Base-by-base conservation (phyloP, 2,797 vertebrate species). In the Clamator glandarius region DNA sequence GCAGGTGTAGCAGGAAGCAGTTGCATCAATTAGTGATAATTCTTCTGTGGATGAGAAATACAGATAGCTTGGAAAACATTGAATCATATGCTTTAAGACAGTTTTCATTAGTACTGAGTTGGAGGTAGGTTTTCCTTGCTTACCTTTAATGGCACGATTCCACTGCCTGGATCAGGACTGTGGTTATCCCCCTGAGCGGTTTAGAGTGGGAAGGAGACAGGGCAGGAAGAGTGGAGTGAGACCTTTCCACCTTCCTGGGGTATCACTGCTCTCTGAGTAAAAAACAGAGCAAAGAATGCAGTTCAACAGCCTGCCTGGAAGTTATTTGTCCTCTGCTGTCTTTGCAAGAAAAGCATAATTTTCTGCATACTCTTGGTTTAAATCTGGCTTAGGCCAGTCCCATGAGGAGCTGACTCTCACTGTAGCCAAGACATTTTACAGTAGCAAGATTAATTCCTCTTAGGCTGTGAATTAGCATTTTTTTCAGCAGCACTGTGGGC, bases 361-460 rank as follows among this genome's bases (percentile, higher is more conserved):
- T 91, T 64, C 73, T 87, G 54, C 42, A 13, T 63, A 59, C 48
- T 14, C 39, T 81, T 69, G 69, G 28, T 72, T 87, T 86, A 51
- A 77, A 91, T 93, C 51, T 87, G 83, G 54, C 55, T 69, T 48
- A 24, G 0, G 0, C 58, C 55, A 36, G 26, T 84, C 93, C 91
- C 90, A 11, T 19, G 86, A 70, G 85, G 67, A 67, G 29, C 67
- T 87, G 76, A 87, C 74, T 83, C 67, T 73, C 39, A 12, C 55
- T 76, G 73, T 35, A 82, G 83, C 90, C 87, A 88, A 72, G 73
- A 41, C 62, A 21, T 92, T 94, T 95, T 92, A 81, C 85, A 75
- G 87, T 67, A 87, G 87, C 82, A 84, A 88, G 55, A 95, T 96
- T 90, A 96, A 93, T 93, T 85, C 95, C 90, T 69, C 62, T 89